Conservation (phyloP, 2,113 vertebrate species). For the Petrocephalus zakoni region DNA sequence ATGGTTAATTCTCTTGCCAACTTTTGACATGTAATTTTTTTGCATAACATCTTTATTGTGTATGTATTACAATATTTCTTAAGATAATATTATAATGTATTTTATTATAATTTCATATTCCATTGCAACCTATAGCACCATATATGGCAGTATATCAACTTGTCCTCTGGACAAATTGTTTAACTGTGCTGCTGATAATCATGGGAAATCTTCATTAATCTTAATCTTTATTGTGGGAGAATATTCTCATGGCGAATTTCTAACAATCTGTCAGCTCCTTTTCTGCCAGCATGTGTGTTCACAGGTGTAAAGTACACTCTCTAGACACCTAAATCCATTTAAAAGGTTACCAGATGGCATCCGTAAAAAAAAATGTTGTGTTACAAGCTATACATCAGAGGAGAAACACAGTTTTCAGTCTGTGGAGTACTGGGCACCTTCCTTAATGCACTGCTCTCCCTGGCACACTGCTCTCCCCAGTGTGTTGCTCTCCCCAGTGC, state of each 20-base stretch:
- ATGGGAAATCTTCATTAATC: not conserved
- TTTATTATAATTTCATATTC: not conserved
- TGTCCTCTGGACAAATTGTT: not conserved
- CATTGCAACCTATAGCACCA: not conserved
- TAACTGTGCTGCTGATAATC: not conserved
- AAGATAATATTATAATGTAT: not conserved
- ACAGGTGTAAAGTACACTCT: not conserved
- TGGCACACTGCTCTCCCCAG: too few species aligned
- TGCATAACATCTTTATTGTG: not conserved
- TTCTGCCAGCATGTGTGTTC: not conserved
- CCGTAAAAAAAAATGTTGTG: not conserved
- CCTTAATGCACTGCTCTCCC: too few species aligned
- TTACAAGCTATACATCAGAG: not conserved
- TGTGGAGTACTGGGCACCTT: not conserved
- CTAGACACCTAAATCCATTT: not conserved
- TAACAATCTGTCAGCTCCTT: not conserved
- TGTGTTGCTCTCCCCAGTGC: too few species aligned
- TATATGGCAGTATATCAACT: not conserved
- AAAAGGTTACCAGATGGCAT: slow-evolving; percentile 1
- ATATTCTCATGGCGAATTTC: not conserved
- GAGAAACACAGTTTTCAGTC: not conserved
- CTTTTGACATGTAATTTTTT: not conserved
- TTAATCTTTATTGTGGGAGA: not conserved
- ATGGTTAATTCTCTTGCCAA: not conserved
- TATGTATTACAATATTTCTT: not conserved